Conservation (phyloP, 2,113 vertebrate genomes). For the Corapipo altera region DNA sequence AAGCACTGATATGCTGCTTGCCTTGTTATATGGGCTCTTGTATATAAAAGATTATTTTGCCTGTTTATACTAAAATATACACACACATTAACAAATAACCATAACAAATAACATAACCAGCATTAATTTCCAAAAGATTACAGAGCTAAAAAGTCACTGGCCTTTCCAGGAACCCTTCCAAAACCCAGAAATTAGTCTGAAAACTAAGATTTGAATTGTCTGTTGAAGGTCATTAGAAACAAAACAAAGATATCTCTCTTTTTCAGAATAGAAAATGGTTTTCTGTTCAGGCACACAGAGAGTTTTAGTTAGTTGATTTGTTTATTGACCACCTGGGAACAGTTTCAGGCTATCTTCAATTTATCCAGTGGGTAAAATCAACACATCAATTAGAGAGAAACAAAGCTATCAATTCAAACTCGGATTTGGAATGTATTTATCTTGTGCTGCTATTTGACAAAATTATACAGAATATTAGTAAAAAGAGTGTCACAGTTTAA, state of each 20-base stretch:
- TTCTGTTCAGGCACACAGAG: background rate
- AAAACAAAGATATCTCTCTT: background rate
- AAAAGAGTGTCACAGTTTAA: background rate
- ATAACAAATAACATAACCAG: background rate
- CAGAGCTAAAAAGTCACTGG: background rate
- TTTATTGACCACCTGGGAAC: background rate
- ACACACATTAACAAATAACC: background rate
- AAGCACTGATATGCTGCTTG: background rate
- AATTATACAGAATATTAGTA: background rate
- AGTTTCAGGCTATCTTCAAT: background rate
- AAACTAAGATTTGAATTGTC: background rate
- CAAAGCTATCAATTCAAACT: background rate
- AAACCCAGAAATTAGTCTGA: background rate
- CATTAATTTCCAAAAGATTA: background rate
- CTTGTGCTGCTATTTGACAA: background rate
- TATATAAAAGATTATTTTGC: background rate
- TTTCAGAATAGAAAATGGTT: accelerated
- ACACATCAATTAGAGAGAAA: background rate
- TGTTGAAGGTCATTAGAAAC: background rate
- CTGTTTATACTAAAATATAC: background rate
- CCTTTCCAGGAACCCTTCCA: background rate
- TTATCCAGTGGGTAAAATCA: background rate
- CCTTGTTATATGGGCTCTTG: background rate
- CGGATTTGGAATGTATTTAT: background rate
- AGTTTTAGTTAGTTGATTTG: background rate